Conservation (phyloP, 2,797 vertebrate genomes). For the Gila robusta region DNA sequence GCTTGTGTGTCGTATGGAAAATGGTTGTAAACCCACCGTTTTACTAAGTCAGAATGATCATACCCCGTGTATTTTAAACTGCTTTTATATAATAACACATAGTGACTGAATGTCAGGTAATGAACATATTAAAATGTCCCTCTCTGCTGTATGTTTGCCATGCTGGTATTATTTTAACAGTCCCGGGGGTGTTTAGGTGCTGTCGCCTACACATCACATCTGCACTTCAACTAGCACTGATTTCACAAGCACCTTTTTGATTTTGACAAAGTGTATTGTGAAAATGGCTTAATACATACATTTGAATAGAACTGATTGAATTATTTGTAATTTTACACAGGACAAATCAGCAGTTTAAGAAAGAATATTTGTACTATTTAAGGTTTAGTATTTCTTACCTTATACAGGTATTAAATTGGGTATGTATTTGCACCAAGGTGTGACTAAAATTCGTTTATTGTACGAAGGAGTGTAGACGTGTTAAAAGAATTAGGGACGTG, state of each 20-base stretch:
- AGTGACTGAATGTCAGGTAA: neutral
- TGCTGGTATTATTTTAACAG: neutral
- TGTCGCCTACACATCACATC: constrained; percentile 6
- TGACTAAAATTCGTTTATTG: neutral
- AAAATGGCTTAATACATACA: neutral
- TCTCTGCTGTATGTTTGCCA: neutral
- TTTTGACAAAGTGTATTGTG: neutral
- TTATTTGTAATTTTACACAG: neutral
- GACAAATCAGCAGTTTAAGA: neutral
- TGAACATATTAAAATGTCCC: neutral
- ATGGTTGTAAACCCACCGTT: neutral
- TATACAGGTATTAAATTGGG: too few relatives aligned
- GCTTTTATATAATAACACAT: neutral
- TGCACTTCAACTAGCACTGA: constrained; percentile 24
- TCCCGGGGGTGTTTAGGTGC: constrained; percentile 18
- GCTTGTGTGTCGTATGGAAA: neutral
- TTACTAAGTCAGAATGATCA: neutral
- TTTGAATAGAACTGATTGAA: neutral
- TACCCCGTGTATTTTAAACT: neutral
- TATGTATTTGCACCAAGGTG: too few relatives aligned
- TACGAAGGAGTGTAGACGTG: neutral
- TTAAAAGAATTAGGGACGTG: neutral
- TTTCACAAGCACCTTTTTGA: constrained; percentile 9
- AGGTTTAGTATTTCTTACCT: too few relatives aligned
- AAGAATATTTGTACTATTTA: too few relatives aligned